Conservation (phyloP, 2,888 invertebrate genomes). For the Eilema depressum region DNA sequence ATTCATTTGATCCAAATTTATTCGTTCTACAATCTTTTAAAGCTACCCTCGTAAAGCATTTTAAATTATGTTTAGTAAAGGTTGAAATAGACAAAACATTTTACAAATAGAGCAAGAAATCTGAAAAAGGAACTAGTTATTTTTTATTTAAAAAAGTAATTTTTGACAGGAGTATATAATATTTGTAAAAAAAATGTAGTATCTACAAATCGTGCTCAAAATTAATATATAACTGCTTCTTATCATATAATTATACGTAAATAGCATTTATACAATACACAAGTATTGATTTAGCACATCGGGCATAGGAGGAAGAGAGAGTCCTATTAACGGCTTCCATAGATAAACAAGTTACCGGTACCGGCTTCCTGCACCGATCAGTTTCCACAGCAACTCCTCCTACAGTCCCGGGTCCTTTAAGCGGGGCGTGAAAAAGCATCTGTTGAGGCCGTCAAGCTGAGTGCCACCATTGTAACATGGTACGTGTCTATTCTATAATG, state of each 20-base stretch:
- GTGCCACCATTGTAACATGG: too few species aligned
- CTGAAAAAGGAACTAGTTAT: neutral
- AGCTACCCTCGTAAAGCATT: too few species aligned
- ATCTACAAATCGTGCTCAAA: conserved; percentile 20
- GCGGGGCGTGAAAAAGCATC: too few species aligned
- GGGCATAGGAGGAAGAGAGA: neutral
- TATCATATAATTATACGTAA: conserved; percentile 13
- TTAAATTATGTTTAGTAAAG: neutral
- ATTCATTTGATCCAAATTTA: too few species aligned
- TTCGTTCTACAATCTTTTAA: neutral
- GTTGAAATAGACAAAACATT: too few species aligned
- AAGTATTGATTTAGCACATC: neutral
- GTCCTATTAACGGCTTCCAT: too few species aligned
- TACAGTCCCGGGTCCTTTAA: too few species aligned
- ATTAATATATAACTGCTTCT: conserved; percentile 10
- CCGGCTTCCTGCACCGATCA: too few species aligned
- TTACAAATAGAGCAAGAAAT: neutral
- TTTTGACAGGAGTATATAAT: neutral
- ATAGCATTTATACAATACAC: neutral
- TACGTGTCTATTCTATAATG: too few species aligned
- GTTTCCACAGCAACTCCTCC: too few species aligned
- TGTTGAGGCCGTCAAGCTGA: too few species aligned
- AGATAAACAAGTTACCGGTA: too few species aligned
- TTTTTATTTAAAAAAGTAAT: neutral
- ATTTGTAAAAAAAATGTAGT: neutral